phyloP scores from a whole-genome alignment of 2,797 vertebrate genomes.

The Heliangelus exortis region DNA sequence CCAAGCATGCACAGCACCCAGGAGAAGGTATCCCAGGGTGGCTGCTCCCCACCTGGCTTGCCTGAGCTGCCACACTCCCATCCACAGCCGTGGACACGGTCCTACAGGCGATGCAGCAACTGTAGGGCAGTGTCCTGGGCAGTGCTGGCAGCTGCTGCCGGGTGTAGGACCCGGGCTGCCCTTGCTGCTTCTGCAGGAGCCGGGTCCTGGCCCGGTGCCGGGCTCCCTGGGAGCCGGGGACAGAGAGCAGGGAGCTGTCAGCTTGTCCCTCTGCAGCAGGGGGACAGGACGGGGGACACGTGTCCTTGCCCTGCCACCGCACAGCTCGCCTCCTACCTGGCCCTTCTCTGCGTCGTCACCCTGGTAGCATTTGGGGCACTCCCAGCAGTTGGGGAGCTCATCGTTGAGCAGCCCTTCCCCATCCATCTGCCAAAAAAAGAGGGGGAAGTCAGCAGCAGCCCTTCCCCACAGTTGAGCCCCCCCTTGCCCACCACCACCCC shows the following conservation, averaged over 20 bases:
- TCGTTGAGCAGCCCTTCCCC: constrained; percentile 92
- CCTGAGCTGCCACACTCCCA: neutral
- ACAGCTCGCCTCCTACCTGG: constrained; percentile 78
- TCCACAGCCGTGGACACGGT: neutral
- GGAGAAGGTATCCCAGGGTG: neutral
- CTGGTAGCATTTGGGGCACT: constrained; percentile 95
- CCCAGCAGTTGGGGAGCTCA: constrained; percentile 97
- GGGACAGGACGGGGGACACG: accelerated
- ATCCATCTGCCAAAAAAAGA: constrained; percentile 82
- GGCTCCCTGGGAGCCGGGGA: neutral
- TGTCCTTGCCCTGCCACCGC: neutral
- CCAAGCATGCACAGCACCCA: neutral
- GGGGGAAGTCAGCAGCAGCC: neutral
- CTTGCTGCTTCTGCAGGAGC: neutral
- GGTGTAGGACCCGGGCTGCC: neutral
- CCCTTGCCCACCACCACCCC: accelerated
- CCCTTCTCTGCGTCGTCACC: constrained; percentile 84
- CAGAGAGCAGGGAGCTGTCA: constrained; percentile 17
- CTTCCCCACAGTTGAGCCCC: neutral
- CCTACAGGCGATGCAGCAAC: neutral
- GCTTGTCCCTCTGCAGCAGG: neutral
- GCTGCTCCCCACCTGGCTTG: neutral
- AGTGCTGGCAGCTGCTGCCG: neutral
- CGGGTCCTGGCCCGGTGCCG: neutral
- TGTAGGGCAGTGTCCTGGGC: neutral